phyloP scores from a whole-genome alignment of 2,888 invertebrate species.

The Ophion ellenae region DNA sequence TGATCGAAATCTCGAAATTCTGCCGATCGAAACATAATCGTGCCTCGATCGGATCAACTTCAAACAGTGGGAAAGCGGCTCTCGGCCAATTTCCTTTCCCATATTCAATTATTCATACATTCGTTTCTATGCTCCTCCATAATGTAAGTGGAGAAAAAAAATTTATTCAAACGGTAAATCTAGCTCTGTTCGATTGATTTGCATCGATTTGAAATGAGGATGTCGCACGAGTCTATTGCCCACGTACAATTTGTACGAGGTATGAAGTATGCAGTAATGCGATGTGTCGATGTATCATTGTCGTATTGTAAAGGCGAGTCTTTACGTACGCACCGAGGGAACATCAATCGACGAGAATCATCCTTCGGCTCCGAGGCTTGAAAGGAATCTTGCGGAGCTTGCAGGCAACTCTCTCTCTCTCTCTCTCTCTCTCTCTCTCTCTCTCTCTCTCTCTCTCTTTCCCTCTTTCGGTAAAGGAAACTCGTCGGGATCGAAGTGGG shows the following conservation, averaged over 20 bases:
- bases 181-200: background rate
- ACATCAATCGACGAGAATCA: background rate
- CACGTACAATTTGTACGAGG: background rate
- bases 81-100: conserved; percentile 19
- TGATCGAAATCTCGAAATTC: background rate
- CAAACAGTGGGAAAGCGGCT: background rate
- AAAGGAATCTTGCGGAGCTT: conserved; percentile 4
- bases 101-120: background rate
- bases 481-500: conserved; percentile 32
- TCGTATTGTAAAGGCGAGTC: background rate
- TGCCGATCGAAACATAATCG: background rate
- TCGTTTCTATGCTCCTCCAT: background rate
- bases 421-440: background rate
- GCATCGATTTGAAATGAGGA: conserved; percentile 5
- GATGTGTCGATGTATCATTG: background rate
- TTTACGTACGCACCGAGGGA: background rate
- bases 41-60: background rate
- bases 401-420: background rate
- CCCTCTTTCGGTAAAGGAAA: conserved; percentile 55
- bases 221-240: background rate
- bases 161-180: conserved; percentile 1
- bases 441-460: background rate
- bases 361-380: background rate
- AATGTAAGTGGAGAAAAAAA: background rate
- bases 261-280: conserved; percentile 1